Base-by-base conservation (phyloP, 2,113 vertebrate species). In the Sigmodon hispidus region DNA sequence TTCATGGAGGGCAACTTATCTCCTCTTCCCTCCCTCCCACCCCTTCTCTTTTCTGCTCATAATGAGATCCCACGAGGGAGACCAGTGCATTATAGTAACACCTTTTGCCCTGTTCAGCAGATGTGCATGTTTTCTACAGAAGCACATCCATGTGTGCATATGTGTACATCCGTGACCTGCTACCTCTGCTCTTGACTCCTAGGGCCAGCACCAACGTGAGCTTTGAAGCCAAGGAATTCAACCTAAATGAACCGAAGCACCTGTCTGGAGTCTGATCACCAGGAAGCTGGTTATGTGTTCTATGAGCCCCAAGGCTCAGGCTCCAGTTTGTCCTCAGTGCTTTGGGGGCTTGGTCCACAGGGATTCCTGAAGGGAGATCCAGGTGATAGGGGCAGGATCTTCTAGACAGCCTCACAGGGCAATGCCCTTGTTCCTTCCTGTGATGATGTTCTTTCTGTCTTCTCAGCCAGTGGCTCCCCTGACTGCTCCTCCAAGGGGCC, bases 331-430 rank as follows among this genome's bases (percentile, higher is more conserved):
- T 63, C 43, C 65, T 93, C 3, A 1, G 59, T 73, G 84, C 85
- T 81, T 75, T 43, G 83, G 50, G 61, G 79, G 34, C 45, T 57
- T 57, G 65, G n/a, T 91, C 67, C 45, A 63, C 48, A 34, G 73
- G 34, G 87, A 89, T 63, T 86, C 77, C n/a, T 7, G 69, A 83
- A 81, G 63, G 90, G 77, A 65, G n/a, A 55, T 85, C 55, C 61
- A 26, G 34, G 84, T 67, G 65, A 67, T 50, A 31, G 85, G 67
- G 73, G 17, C 45, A 40, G 55, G 24, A 19, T 94, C 77, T 63
- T 89, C 87, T 97, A 90, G 36, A 92, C 89, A 52, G 36, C 31
- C 92, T 89, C 29, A 8, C 77, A 88, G 67, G 90, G 87, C 76
- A 93, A 79, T 0, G 31, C 89, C 73, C 77, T 93, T 63, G 85